phyloP scores from a whole-genome alignment of 2,797 vertebrate species.

The Eutrigla gurnardus region DNA sequence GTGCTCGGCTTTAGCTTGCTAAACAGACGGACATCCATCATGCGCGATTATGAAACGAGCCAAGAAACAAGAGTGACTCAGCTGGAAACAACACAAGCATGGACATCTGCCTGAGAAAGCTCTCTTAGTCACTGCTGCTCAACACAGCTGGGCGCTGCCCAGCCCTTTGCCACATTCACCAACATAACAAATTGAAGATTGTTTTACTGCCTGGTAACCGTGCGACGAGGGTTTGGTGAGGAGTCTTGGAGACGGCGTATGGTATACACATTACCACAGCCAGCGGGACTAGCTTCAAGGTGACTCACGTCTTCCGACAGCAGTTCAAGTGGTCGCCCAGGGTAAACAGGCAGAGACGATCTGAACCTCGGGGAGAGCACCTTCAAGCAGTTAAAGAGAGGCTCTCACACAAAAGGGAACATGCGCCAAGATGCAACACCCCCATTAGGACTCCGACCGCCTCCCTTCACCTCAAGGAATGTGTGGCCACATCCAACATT shows the following conservation, averaged over 20 bases:
- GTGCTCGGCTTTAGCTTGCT: conserved; percentile 19
- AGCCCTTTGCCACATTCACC: conserved; percentile 34
- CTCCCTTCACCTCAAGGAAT: conserved; percentile 59
- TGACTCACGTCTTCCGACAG: conserved; percentile 73
- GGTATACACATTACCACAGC: conserved; percentile 57
- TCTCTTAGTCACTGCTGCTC: conserved; percentile 31
- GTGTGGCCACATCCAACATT: conserved; percentile 50
- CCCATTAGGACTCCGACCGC: conserved; percentile 30
- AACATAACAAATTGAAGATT: conserved; percentile 54
- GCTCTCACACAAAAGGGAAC: conserved; percentile 36
- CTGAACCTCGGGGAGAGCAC: conserved; percentile 28
- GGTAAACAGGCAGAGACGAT: conserved; percentile 56
- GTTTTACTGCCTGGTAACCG: conserved; percentile 22
- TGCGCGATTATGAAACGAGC: conserved; percentile 35
- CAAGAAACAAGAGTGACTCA: conserved; percentile 42
- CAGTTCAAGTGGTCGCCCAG: conserved; percentile 49
- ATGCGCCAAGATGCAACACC: conserved; percentile 52
- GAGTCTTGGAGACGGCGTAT: conserved; percentile 52
- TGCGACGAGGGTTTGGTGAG: conserved; percentile 18
- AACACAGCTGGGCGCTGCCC: conserved; percentile 37
- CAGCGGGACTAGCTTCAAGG: conserved; percentile 46
- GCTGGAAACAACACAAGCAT: conserved; percentile 55
- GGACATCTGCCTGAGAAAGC: conserved; percentile 34
- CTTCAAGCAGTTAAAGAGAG: conserved; percentile 35
- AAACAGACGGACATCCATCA: conserved; percentile 40